Base-by-base conservation (phyloP, 2,113 vertebrate genomes). In the Myotis brandtii region DNA sequence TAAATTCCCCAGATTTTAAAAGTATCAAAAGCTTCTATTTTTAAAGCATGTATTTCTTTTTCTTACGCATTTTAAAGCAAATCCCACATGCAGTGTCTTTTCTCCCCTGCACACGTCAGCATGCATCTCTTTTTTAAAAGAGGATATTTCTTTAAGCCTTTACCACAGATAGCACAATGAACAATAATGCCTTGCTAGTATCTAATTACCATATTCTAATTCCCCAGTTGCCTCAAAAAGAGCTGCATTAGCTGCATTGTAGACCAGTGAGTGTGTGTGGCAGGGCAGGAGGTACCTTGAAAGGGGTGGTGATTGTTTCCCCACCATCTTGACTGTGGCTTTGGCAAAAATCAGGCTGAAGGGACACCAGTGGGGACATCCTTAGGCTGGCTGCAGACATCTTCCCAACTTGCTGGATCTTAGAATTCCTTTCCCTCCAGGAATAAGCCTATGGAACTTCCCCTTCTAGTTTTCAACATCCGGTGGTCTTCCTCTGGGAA, bases 1-100 rank as follows among this genome's bases (percentile, higher is more conserved):
- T 87, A 89, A 90, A 73, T 9, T 62, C 27, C 23, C 40, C 67
- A 87, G 50, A 46, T 86, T 92, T 67, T 72, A 66, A 97, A 32
- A 32, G 77, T 23, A 70, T 25, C 73, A 54, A 82, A 37, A 50
- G 30, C 43, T 76, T 82, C 73, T 80, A 67, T 87, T 89, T 70
- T 89, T 69, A 87, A n/a, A 32, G 13, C 70, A 34, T 73, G 20
- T 37, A 43, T 40, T 75, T 76, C 32, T 86, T 92, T 89, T 82
- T 46, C 46, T 72, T 64, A 70, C 20, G 32, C 50, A 94, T 72
- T 75, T 56, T 64, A 89, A 59, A 83, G 37, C 34, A 81, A 91
- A 89, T 89, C 9, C 8, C 67, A 75, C 3, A 37, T 3, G 62
- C 34, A 9, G 1, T 66, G 30, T 81, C 30, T 67, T 79, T 76